Percentiles rank a stretch among this genome's conserved stretches.
Conservation (phyloP, 2,113 vertebrate species). For the Delphinus delphis region DNA sequence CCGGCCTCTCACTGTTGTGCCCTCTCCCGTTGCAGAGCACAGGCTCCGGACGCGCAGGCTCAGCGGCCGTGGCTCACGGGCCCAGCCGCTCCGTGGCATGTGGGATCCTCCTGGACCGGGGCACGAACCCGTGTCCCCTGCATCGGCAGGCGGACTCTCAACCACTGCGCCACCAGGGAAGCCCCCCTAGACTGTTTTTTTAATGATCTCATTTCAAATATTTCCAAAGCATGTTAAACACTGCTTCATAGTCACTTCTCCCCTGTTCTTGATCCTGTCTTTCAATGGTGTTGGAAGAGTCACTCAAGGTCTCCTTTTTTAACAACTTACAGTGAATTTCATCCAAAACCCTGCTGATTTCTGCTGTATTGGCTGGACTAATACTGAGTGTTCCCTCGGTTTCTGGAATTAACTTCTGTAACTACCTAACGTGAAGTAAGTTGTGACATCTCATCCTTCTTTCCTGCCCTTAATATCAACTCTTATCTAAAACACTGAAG, state of each 20-base stretch:
- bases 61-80: too few species aligned
- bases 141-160: too few species aligned
- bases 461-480: neutral
- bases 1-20: too few species aligned
- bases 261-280: neutral
- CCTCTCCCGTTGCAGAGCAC: too few species aligned
- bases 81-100: too few species aligned
- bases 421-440: neutral
- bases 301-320: neutral
- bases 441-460: neutral
- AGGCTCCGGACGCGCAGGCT: too few species aligned
- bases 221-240: neutral
- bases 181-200: neutral
- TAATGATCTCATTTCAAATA: neutral
- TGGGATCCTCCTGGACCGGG: too few species aligned
- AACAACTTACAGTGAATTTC: neutral
- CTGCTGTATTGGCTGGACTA: neutral
- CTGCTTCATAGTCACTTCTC: neutral
- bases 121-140: too few species aligned
- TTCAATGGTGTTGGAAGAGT: neutral
- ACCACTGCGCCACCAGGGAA: too few species aligned
- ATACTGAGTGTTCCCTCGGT: neutral
- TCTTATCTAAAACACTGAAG: neutral
- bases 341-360: neutral
- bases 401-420: neutral